Conservation (phyloP, 2,797 vertebrate species). For the Poeciliopsis presidionis region DNA sequence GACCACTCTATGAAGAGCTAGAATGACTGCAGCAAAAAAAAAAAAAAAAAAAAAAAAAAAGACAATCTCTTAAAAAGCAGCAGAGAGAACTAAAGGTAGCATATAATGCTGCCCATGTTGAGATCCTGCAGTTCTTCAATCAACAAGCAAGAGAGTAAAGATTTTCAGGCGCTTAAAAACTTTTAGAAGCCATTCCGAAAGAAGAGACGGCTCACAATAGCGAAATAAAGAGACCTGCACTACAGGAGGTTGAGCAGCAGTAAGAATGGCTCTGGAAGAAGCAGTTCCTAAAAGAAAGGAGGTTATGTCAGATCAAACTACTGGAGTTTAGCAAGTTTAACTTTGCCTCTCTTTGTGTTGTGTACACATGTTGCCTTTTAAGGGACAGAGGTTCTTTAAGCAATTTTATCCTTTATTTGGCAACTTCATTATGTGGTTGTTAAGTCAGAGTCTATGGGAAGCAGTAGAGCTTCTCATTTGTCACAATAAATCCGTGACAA, state of each 20-base stretch:
- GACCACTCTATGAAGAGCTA: not conserved
- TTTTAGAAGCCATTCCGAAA: slow-evolving; percentile 1
- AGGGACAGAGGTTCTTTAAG: not conserved
- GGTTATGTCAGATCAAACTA: not conserved
- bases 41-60: not conserved
- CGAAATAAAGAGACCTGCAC: not conserved
- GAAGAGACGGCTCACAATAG: not conserved
- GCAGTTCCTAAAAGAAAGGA: not conserved
- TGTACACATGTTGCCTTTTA: not conserved
- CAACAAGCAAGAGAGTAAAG: slow-evolving; percentile 1
- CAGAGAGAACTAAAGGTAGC: not conserved
- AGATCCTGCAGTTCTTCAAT: not conserved
- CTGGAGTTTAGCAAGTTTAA: not conserved
- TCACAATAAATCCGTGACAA: not conserved
- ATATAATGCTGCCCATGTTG: not conserved
- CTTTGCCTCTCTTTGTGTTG: not conserved
- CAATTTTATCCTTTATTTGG: not conserved
- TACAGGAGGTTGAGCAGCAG: slow-evolving; percentile 2
- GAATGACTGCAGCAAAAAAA: not conserved
- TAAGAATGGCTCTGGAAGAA: not conserved
- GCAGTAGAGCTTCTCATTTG: not conserved
- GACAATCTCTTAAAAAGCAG: not conserved
- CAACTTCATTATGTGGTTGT: not conserved
- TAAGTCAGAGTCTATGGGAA: not conserved
- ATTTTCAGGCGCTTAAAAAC: not conserved